phyloP scores from a whole-genome alignment of 2,888 invertebrate genomes.

The Hirtodrosophila alboralis region DNA sequence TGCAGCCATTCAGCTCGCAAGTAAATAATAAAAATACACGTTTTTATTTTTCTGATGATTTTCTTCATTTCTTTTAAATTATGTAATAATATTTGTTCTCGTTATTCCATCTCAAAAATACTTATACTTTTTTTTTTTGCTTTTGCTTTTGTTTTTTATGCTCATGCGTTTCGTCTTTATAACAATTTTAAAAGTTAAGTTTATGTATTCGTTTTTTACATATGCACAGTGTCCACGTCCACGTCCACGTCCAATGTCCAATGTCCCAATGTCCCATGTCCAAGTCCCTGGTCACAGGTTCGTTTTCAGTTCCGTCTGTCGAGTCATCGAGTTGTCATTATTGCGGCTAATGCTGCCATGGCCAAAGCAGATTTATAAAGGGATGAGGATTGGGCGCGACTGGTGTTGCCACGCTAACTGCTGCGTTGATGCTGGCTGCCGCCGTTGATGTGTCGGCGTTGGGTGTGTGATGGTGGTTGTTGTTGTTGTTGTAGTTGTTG shows the following conservation, averaged over 20 bases:
- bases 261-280: constrained; percentile 8
- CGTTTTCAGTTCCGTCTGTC: constrained; percentile 49
- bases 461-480: constrained; percentile 73
- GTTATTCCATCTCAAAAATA: constrained; percentile 79
- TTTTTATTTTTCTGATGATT: constrained; percentile 67
- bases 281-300: constrained; percentile 25
- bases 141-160: constrained; percentile 43
- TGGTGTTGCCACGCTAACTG: constrained; percentile 62
- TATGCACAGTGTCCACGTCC: constrained; percentile 74
- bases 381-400: constrained; percentile 82
- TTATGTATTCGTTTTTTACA: constrained; percentile 69
- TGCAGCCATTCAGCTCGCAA: constrained; percentile 42
- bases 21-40: constrained; percentile 78
- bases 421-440: constrained; percentile 55
- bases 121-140: constrained; percentile 65
- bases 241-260: constrained; percentile 15
- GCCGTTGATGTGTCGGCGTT: constrained; percentile 46
- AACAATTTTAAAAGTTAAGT: constrained; percentile 61
- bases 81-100: constrained; percentile 74
- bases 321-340: constrained; percentile 37
- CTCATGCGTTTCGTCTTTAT: constrained; percentile 59
- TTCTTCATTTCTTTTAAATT: constrained; percentile 73
- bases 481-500: constrained; percentile 75
- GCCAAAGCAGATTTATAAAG: constrained; percentile 82
- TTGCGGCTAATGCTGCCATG: constrained; percentile 80